Conservation (phyloP, 2,113 vertebrate species). For the Dicaeum eximium region DNA sequence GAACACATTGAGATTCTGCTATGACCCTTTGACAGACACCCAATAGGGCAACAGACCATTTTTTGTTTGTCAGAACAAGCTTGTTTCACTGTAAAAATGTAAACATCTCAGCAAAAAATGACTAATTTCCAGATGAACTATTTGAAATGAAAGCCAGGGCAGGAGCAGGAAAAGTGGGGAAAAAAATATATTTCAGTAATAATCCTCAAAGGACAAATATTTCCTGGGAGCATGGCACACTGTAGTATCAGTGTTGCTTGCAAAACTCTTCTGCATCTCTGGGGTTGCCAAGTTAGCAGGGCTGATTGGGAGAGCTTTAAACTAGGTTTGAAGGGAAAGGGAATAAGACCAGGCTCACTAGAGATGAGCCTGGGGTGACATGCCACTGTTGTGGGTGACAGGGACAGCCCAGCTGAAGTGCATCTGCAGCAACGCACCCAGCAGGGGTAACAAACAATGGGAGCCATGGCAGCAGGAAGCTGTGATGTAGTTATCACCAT, state of each 20-base stretch:
- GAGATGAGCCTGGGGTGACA: neutral
- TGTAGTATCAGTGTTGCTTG: neutral
- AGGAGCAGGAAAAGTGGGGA: rapidly evolving
- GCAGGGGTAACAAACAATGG: neutral
- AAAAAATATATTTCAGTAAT: neutral
- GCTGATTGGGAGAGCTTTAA: neutral
- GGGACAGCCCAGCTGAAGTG: neutral
- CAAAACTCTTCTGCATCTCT: neutral
- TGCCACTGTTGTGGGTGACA: rapidly evolving
- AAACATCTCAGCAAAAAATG: neutral
- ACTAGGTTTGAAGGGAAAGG: neutral
- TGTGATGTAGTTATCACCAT: neutral
- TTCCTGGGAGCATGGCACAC: neutral
- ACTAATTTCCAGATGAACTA: neutral
- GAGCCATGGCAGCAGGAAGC: neutral
- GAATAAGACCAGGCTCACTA: neutral
- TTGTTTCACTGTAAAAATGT: neutral
- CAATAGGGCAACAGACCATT: neutral
- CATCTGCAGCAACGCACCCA: neutral
- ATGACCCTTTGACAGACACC: neutral
- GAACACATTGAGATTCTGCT: neutral
- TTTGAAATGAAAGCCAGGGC: neutral
- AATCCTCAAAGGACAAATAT: neutral
- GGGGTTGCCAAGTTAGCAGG: neutral
- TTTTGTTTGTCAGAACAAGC: neutral